phyloP scores from a whole-genome alignment of 2,113 vertebrate genomes.

The Gymnocephalus cernua region DNA sequence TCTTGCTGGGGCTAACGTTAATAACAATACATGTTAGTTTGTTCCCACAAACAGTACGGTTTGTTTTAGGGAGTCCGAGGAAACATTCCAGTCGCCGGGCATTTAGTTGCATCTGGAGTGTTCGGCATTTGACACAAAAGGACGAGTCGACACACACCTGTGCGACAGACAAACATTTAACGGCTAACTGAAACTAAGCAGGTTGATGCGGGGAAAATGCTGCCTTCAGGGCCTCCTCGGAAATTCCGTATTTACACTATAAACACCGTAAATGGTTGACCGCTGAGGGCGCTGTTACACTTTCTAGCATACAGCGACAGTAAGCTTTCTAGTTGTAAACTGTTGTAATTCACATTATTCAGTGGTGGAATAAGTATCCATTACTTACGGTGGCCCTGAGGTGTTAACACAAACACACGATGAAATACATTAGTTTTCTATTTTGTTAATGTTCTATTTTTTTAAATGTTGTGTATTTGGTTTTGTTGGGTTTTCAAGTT shows the following conservation, averaged over 20 bases:
- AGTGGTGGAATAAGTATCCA: too few relatives aligned
- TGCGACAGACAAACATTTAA: neutral
- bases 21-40: constrained; percentile 16
- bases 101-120: constrained; percentile 40
- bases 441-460: neutral
- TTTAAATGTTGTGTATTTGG: too few relatives aligned
- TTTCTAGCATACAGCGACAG: neutral
- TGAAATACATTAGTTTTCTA: neutral
- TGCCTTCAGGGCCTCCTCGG: constrained; percentile 45
- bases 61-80: neutral
- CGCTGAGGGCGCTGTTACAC: neutral
- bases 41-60: neutral
- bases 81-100: constrained; percentile 7
- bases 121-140: constrained; percentile 43
- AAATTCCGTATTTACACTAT: neutral
- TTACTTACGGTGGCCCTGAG: too few relatives aligned
- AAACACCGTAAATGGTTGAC: neutral
- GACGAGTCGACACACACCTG: constrained; percentile 40
- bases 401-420: too few relatives aligned
- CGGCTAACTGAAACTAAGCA: constrained; percentile 3
- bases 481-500: neutral
- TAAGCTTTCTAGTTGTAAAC: too few relatives aligned
- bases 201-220: constrained; percentile 58
- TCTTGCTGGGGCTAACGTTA: constrained; percentile 16
- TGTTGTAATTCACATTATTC: too few relatives aligned